phyloP scores from a whole-genome alignment of 2,888 invertebrate genomes.

The Uloborus plumipes region DNA sequence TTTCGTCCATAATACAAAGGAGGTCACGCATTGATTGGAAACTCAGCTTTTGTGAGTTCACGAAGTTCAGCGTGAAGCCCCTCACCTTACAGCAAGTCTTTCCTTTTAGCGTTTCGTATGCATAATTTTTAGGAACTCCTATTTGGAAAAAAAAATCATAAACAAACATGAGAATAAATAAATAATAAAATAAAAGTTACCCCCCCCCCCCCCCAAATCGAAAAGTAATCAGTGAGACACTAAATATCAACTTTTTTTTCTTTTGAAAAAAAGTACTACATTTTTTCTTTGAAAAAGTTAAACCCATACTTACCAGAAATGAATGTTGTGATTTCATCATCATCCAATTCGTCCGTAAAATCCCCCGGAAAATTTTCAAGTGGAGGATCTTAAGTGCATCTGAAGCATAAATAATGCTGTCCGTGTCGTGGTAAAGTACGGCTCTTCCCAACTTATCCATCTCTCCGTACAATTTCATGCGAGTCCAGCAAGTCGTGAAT shows the following conservation, averaged over 20 bases:
- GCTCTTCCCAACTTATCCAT: constrained; percentile 1
- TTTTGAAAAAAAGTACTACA: too few species aligned
- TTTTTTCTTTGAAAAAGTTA: too few species aligned
- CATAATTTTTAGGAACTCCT: constrained; percentile 19
- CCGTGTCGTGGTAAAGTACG: constrained; percentile 6
- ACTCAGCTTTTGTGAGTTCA: neutral
- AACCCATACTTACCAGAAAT: constrained; percentile 14
- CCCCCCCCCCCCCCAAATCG: too few species aligned
- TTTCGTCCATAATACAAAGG: neutral
- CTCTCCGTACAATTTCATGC: neutral
- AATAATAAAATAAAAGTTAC: too few species aligned
- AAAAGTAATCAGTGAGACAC: too few species aligned
- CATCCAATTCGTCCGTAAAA: constrained; percentile 14
- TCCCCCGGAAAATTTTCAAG: constrained; percentile 3
- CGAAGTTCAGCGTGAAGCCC: neutral
- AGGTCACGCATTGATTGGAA: neutral
- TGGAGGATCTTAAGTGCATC: constrained; percentile 10
- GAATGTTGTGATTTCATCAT: constrained; percentile 8
- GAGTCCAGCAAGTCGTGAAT: neutral
- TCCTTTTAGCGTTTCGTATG: neutral
- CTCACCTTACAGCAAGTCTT: constrained; percentile 8
- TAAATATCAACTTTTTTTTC: too few species aligned
- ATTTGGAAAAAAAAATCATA: neutral
- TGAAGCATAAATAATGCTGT: neutral
- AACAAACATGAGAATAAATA: too few species aligned